Evolutionary conservation across 35 echinoderm and acorn worm genomes (phyloP).

Genomic region (Lytechinus pictus): DNA sequence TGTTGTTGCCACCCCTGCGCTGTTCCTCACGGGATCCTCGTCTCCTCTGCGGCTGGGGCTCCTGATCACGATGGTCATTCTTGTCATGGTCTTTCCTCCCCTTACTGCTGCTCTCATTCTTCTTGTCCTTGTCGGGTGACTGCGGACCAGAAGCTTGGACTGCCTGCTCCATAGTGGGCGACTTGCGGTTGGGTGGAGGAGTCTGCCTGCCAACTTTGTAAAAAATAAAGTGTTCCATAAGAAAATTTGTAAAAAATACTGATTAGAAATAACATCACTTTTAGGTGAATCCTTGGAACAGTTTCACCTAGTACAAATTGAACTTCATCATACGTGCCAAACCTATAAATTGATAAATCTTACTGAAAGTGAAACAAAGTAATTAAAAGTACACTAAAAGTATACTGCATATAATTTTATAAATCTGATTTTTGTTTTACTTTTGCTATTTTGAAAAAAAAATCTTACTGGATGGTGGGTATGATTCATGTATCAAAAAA

Average conservation of each 20-base stretch:
- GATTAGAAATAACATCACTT: neutral
- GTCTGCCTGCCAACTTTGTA: conserved; percentile 54
- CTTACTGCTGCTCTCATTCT: conserved; percentile 29
- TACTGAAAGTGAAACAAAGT: too few species aligned
- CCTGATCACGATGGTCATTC: neutral
- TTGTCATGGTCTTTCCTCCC: conserved; percentile 39
- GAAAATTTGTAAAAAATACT: neutral
- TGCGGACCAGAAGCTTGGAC: conserved; percentile 89
- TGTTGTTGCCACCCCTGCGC: neutral
- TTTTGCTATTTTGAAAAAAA: too few species aligned
- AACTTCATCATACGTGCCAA: neutral
- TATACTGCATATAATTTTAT: too few species aligned
- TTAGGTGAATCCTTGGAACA: neutral
- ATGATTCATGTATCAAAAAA: too few species aligned
- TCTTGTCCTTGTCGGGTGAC: conserved; percentile 70
- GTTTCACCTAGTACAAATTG: neutral
- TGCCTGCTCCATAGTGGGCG: conserved; percentile 97
- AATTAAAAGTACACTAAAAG: too few species aligned
- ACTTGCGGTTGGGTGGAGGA: conserved; percentile 68
- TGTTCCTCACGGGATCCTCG: conserved; percentile 50
- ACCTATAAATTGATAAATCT: too few species aligned
- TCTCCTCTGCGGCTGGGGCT: conserved; percentile 41
- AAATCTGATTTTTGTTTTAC: too few species aligned
- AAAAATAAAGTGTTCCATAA: neutral
- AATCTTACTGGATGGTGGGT: too few species aligned